phyloP scores from a whole-genome alignment of 2,113 vertebrate species.

The Oxyruncus cristatus region DNA sequence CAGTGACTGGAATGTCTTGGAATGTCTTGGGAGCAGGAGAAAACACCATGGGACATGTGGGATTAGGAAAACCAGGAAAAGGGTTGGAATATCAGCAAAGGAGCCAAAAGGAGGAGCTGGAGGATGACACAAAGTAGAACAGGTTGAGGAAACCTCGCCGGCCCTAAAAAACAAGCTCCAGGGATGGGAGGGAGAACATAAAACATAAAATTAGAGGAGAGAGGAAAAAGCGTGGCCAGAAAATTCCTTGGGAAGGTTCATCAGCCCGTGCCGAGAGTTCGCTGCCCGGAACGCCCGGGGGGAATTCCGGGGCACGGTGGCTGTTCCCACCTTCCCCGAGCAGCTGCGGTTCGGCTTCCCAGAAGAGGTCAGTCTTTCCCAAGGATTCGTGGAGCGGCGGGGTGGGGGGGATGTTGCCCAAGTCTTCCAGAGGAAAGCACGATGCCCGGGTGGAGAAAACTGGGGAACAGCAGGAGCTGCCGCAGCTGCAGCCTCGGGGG shows the following conservation, averaged over 20 bases:
- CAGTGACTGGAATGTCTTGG: background rate
- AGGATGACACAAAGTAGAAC: background rate
- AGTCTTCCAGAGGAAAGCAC: background rate
- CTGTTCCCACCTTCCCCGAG: background rate
- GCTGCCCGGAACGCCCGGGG: background rate
- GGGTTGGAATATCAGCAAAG: background rate
- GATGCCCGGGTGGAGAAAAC: background rate
- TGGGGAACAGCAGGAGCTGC: background rate
- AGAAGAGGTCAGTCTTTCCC: slow-evolving; percentile 55
- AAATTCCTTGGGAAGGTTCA: background rate
- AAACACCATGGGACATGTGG: background rate
- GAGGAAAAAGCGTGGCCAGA: background rate
- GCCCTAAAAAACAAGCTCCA: background rate
- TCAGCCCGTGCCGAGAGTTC: background rate
- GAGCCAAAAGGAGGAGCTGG: background rate
- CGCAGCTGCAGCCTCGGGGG: background rate
- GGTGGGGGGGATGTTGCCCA: no score
- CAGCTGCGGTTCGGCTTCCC: background rate
- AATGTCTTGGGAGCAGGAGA: background rate
- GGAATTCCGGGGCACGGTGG: background rate
- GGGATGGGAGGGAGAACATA: background rate
- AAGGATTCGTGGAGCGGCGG: slow-evolving; percentile 20
- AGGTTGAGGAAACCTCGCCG: background rate
- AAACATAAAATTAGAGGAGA: background rate
- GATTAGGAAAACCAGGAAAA: background rate